Conservation (phyloP, 1,140 invertebrate species). For the Lepeophtheirus salmonis region DNA sequence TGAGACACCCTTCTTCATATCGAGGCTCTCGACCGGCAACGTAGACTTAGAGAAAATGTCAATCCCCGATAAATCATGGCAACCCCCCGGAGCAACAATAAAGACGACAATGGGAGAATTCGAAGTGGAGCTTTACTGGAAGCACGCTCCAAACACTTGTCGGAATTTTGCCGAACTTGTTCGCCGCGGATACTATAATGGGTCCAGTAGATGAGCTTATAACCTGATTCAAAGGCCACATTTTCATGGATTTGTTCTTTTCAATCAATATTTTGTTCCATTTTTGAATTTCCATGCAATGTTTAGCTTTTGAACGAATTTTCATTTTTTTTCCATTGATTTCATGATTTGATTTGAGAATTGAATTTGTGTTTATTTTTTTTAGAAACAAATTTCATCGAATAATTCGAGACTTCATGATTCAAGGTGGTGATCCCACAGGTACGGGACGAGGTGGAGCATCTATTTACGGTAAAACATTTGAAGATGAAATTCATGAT, state of each 20-base stretch:
- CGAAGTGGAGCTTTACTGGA: slow-evolving; percentile 86
- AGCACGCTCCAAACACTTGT: slow-evolving; percentile 85
- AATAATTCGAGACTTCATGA: slow-evolving; percentile 56
- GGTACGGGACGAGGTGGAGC: slow-evolving; percentile 82
- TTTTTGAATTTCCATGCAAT: too few relatives aligned
- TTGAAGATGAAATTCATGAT: slow-evolving; percentile 85
- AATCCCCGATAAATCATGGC: slow-evolving; percentile 20
- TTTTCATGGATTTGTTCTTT: too few relatives aligned
- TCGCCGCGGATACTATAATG: slow-evolving; percentile 82
- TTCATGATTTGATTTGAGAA: too few relatives aligned
- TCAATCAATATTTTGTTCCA: too few relatives aligned
- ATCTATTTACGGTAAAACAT: slow-evolving; percentile 86
- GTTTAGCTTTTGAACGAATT: too few relatives aligned
- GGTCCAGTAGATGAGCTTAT: too few relatives aligned
- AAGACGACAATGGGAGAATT: slow-evolving; percentile 57
- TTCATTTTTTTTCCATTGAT: too few relatives aligned
- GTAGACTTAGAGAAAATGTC: too few relatives aligned
- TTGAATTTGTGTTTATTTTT: too few relatives aligned
- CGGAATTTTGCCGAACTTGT: slow-evolving; percentile 87
- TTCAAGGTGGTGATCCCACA: slow-evolving; percentile 59
- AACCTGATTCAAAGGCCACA: too few relatives aligned
- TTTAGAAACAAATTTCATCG: slow-evolving; percentile 62
- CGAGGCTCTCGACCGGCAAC: too few relatives aligned
- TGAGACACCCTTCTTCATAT: too few relatives aligned
- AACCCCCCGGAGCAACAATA: slow-evolving; percentile 15